Conservation (phyloP, 2,797 vertebrate genomes). For the Alfaro cultratus region DNA sequence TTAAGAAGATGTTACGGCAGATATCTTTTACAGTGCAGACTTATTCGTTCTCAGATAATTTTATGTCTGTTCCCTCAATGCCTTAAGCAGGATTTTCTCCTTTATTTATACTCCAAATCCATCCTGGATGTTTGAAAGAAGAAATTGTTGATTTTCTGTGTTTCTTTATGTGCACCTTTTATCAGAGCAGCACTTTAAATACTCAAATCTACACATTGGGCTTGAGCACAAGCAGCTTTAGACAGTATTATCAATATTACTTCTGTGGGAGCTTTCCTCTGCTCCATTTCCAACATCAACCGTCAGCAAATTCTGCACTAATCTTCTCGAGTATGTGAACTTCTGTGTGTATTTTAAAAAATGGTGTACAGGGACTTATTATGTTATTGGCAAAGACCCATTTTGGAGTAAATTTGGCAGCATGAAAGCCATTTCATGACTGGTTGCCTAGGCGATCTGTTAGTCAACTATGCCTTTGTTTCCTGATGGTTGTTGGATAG, state of each 20-base stretch:
- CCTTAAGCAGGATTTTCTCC: slow-evolving; percentile 16
- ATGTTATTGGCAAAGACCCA: slow-evolving; percentile 8
- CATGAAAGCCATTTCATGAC: slow-evolving; percentile 2
- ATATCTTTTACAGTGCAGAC: slow-evolving; percentile 30
- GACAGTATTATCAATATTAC: slow-evolving; percentile 39
- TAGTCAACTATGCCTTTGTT: neutral
- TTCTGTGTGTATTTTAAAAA: slow-evolving; percentile 16
- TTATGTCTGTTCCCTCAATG: slow-evolving; percentile 9
- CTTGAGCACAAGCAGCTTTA: slow-evolving; percentile 38
- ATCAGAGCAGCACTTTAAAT: slow-evolving; percentile 2
- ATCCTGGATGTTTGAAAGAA: slow-evolving; percentile 27
- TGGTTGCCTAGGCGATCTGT: neutral
- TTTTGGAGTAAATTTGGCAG: neutral
- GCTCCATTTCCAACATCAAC: slow-evolving; percentile 30
- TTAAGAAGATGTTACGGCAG: slow-evolving; percentile 18
- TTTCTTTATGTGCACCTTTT: neutral
- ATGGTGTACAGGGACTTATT: slow-evolving; percentile 21
- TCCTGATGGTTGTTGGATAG: neutral
- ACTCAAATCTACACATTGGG: slow-evolving; percentile 23
- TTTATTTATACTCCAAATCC: slow-evolving; percentile 14
- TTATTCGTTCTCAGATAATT: slow-evolving; percentile 1
- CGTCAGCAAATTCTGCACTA: slow-evolving; percentile 54
- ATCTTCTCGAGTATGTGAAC: slow-evolving; percentile 36
- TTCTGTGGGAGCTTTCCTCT: slow-evolving; percentile 31
- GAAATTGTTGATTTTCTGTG: slow-evolving; percentile 26